phyloP scores from a whole-genome alignment of 2,888 invertebrate species.

The Phania funesta region DNA sequence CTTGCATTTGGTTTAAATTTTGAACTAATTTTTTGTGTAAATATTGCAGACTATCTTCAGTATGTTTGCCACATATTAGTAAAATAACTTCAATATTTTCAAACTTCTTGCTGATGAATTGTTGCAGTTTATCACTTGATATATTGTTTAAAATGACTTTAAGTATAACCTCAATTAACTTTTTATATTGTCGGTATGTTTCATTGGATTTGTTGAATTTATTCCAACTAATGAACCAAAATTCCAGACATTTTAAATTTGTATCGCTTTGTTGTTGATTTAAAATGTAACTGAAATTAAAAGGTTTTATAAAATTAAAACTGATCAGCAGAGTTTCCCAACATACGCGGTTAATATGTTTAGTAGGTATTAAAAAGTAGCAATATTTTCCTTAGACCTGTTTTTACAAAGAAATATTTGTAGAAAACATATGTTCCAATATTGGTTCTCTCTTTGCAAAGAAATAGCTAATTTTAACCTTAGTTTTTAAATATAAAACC shows the following conservation, averaged over 20 bases:
- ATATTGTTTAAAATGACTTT: neutral
- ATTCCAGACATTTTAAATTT: slow-evolving; percentile 13
- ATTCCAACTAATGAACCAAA: slow-evolving; percentile 47
- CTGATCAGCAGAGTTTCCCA: neutral
- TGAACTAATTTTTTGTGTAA: slow-evolving; percentile 27
- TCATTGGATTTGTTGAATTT: slow-evolving; percentile 23
- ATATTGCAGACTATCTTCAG: slow-evolving; percentile 1
- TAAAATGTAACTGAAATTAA: slow-evolving; percentile 35
- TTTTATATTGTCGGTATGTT: neutral
- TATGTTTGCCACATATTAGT: slow-evolving; percentile 15
- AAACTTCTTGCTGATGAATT: neutral
- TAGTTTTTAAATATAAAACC: too few species aligned
- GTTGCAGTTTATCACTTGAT: neutral
- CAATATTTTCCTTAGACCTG: too few species aligned
- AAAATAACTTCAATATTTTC: slow-evolving; percentile 35
- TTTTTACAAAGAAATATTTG: too few species aligned
- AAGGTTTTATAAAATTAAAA: neutral
- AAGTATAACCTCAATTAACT: slow-evolving; percentile 28
- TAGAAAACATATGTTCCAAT: too few species aligned
- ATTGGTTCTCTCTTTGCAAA: too few species aligned
- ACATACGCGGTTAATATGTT: too few species aligned
- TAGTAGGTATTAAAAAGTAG: too few species aligned
- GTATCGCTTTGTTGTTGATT: neutral
- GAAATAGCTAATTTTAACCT: too few species aligned
- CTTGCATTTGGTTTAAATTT: slow-evolving; percentile 30